Evolutionary conservation across 2,888 invertebrate genomes (phyloP).

Genomic region (Aproaerema taeniolella): DNA sequence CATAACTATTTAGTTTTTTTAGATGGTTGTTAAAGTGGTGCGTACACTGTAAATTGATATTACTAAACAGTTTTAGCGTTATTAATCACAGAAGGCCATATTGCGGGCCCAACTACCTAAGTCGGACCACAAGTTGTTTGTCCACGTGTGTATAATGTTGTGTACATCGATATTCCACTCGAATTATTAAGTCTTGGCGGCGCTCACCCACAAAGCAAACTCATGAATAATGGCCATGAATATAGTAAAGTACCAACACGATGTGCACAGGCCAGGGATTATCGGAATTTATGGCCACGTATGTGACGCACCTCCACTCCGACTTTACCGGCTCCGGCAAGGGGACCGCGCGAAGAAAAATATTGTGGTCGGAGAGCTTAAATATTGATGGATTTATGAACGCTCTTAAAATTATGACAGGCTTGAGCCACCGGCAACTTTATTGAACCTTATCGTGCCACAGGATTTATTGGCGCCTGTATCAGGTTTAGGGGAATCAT

Average conservation of each 20-base stretch:
- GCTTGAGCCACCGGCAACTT: constrained; percentile 54
- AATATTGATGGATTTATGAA: constrained; percentile 75
- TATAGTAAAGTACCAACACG: constrained; percentile 49
- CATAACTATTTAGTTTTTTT: no score
- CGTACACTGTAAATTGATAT: no score
- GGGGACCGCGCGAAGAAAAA: constrained; percentile 53
- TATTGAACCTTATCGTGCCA: constrained; percentile 62
- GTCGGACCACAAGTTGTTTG: constrained; percentile 12
- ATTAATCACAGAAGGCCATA: constrained; percentile 5
- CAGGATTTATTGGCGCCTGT: constrained; percentile 58
- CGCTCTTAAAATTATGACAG: constrained; percentile 71
- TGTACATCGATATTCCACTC: constrained; percentile 46
- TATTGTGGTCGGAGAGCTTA: constrained; percentile 67
- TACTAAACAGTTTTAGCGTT: no score
- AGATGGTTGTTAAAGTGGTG: no score
- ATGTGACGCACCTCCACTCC: constrained; percentile 58
- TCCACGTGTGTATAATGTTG: constrained; percentile 29
- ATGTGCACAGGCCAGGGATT: constrained; percentile 58
- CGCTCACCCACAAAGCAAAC: constrained; percentile 56
- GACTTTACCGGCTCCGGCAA: constrained; percentile 25
- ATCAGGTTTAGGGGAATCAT: constrained; percentile 48
- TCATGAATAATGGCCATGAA: constrained; percentile 60
- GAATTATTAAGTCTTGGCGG: constrained; percentile 60
- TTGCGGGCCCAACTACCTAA: no score
- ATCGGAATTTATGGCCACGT: constrained; percentile 68